phyloP scores from a whole-genome alignment of 2,113 vertebrate species.

The Murina feae region DNA sequence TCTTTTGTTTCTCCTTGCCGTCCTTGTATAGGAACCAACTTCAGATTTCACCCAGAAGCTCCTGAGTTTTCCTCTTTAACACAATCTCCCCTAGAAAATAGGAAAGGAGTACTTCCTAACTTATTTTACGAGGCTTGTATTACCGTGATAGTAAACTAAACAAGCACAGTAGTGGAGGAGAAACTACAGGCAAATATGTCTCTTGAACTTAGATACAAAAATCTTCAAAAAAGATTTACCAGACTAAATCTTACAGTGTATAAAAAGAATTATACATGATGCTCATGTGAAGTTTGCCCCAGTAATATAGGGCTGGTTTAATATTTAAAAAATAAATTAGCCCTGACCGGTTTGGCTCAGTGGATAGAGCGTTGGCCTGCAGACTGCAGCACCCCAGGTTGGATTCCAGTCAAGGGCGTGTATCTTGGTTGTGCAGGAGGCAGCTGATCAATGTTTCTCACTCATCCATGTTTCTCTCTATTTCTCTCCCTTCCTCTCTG shows the following conservation, averaged over 20 bases:
- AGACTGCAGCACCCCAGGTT: too few relatives aligned
- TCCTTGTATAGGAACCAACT: not conserved
- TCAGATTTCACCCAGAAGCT: not conserved
- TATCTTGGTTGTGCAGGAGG: too few relatives aligned
- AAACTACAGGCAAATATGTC: not conserved
- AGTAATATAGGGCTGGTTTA: not conserved
- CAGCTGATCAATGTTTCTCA: too few relatives aligned
- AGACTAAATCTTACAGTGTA: not conserved
- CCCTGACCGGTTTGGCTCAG: too few relatives aligned
- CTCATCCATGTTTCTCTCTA: too few relatives aligned
- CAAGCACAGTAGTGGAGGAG: not conserved
- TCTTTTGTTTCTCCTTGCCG: not conserved
- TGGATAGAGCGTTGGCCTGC: too few relatives aligned
- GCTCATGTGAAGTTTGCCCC: not conserved
- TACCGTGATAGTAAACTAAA: not conserved
- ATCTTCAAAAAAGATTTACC: not conserved
- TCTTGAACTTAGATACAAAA: not conserved
- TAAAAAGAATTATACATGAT: not conserved
- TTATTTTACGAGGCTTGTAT: not conserved
- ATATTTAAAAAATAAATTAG: not conserved
- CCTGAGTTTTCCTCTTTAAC: not conserved
- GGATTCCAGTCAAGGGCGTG: too few relatives aligned
- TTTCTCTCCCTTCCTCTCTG: too few relatives aligned
- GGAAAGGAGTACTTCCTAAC: not conserved
- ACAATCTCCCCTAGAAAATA: not conserved